Conservation (phyloP, 2,113 vertebrate genomes). For the Noctilio leporinus region DNA sequence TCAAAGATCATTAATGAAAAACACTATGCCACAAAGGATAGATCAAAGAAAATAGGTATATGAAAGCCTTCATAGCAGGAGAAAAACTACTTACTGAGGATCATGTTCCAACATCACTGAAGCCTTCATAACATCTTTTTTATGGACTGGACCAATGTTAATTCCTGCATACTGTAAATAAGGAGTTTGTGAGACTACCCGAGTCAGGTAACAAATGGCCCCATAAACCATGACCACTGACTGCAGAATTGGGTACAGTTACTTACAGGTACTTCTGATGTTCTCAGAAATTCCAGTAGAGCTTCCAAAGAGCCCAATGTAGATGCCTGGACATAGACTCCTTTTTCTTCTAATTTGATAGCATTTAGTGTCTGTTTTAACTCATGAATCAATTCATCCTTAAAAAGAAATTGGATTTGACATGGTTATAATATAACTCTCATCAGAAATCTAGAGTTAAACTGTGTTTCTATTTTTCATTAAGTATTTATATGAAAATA, state of each 20-base stretch:
- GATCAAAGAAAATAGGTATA: neutral
- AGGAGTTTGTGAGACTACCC: neutral
- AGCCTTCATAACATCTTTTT: conserved; percentile 97
- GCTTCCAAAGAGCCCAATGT: conserved; percentile 97
- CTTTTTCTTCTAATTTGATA: conserved; percentile 98
- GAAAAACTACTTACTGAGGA: conserved; percentile 84
- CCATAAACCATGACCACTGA: neutral
- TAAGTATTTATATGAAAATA: neutral
- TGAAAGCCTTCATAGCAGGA: accelerated
- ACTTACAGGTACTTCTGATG: conserved; percentile 93
- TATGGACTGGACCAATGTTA: conserved; percentile 99
- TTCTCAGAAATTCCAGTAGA: conserved; percentile 95
- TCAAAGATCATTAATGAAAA: neutral
- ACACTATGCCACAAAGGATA: neutral
- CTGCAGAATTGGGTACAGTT: neutral
- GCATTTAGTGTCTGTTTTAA: conserved; percentile 95
- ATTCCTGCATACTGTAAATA: conserved; percentile 93
- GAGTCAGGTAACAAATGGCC: neutral
- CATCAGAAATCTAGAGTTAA: neutral
- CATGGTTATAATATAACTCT: neutral
- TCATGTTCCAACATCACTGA: conserved; percentile 98
- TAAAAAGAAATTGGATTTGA: conserved; percentile 48
- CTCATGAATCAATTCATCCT: conserved; percentile 96
- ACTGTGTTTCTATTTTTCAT: neutral
- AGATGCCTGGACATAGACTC: conserved; percentile 98